These are phyloP conservation scores for Baryphthengus martii DNA, from an alignment of 2,113 vertebrate genomes.

Conservation along the genomic window DNA sequence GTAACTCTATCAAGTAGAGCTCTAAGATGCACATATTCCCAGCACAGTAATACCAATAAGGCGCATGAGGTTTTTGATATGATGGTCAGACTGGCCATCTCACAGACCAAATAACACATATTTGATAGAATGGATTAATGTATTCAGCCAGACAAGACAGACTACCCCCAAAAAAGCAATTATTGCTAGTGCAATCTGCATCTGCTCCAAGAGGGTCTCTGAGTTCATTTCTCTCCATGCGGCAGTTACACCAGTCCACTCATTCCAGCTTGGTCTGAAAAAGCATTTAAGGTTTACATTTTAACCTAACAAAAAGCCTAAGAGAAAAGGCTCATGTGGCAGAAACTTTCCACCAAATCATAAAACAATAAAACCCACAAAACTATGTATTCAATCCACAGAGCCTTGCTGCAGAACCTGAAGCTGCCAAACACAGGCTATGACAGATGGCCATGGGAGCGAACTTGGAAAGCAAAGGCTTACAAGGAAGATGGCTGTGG, in stretches of 20 bases:
- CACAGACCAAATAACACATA: background rate
- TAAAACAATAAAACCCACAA: background rate
- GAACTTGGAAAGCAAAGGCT: slow-evolving; percentile 53
- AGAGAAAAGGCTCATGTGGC: background rate
- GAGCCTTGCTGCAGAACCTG: slow-evolving; percentile 13
- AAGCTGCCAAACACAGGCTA: slow-evolving; percentile 3
- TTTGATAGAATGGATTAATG: background rate
- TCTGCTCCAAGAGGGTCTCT: background rate
- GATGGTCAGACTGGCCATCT: background rate
- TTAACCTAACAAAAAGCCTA: slow-evolving; percentile 10
- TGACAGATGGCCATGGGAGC: slow-evolving; percentile 58
- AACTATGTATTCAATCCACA: background rate
- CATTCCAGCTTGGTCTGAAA: background rate
- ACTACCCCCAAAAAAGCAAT: background rate
- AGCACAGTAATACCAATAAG: background rate
- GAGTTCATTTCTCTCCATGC: background rate
- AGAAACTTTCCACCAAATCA: background rate
- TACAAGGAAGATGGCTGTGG: slow-evolving; percentile 42
- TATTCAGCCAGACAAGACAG: background rate
- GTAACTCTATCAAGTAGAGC: background rate
- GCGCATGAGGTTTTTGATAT: background rate
- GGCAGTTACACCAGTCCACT: background rate
- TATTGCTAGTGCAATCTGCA: background rate
- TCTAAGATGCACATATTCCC: background rate
- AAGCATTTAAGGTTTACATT: background rate